Evolutionary conservation across 2,113 vertebrate genomes (phyloP).

Genomic region (Rousettus leschenaultii): DNA sequence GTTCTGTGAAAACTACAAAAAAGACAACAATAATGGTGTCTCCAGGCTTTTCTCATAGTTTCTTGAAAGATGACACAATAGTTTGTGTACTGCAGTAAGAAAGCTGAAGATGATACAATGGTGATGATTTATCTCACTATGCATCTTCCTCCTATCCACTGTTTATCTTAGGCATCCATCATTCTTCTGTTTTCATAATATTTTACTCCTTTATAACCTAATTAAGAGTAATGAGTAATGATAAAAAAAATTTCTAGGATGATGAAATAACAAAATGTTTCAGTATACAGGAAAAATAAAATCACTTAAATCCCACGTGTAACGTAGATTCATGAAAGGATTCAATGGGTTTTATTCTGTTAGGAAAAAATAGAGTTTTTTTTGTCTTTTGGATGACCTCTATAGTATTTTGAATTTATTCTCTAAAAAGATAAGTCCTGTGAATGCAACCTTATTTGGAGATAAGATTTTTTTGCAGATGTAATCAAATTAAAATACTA

Average conservation of each 20-base stretch:
- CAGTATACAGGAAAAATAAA: background rate
- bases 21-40: background rate
- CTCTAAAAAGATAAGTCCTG: background rate
- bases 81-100: background rate
- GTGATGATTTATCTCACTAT: background rate
- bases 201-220: background rate
- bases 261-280: slow-evolving; percentile 7
- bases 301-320: background rate
- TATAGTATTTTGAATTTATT: background rate
- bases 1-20: background rate
- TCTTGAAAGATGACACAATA: background rate
- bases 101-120: background rate
- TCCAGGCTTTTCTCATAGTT: background rate
- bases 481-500: background rate
- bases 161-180: background rate
- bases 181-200: background rate
- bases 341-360: background rate
- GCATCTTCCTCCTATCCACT: background rate
- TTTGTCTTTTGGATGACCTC: background rate
- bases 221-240: background rate
- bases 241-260: background rate
- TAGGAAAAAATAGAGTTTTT: background rate
- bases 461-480: background rate
- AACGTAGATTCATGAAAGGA: background rate
- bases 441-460: background rate